These are phyloP conservation scores for Plotosus lineatus DNA, from an alignment of 2,113 vertebrate genomes.

Conservation along the genomic window DNA sequence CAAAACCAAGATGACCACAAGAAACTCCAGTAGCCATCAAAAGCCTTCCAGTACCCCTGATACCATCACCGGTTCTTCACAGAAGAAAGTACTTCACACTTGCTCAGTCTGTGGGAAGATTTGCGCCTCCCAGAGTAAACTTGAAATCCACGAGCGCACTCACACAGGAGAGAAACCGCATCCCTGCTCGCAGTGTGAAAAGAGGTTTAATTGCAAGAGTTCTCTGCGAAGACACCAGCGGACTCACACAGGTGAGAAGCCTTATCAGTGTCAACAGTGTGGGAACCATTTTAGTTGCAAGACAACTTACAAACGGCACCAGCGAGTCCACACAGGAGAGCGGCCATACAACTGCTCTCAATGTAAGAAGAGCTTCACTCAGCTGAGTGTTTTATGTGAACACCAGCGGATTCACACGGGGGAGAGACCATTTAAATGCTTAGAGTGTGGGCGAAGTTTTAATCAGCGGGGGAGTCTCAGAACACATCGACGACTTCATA, in stretches of 20 bases:
- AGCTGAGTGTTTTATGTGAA: background rate
- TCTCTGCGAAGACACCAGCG: background rate
- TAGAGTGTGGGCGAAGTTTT: background rate
- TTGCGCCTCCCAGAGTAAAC: background rate
- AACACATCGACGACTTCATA: background rate
- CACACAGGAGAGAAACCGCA: conserved; percentile 5
- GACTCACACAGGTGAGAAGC: background rate
- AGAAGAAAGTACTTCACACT: background rate
- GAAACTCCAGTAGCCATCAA: background rate
- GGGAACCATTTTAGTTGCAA: background rate
- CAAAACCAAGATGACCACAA: background rate
- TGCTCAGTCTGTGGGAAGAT: background rate
- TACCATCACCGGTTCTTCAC: background rate
- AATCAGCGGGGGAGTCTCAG: background rate
- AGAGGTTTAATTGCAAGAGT: background rate
- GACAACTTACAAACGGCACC: background rate
- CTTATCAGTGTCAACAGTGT: background rate
- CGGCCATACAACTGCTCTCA: background rate
- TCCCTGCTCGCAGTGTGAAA: background rate
- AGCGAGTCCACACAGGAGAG: background rate
- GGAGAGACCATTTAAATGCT: background rate
- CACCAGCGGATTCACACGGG: conserved; percentile 11
- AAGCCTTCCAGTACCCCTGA: background rate
- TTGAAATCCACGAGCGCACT: background rate
- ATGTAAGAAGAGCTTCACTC: background rate